Evolutionary conservation across 2,888 invertebrate species (phyloP).

Genomic region (Zaprionus bogoriensis): DNA sequence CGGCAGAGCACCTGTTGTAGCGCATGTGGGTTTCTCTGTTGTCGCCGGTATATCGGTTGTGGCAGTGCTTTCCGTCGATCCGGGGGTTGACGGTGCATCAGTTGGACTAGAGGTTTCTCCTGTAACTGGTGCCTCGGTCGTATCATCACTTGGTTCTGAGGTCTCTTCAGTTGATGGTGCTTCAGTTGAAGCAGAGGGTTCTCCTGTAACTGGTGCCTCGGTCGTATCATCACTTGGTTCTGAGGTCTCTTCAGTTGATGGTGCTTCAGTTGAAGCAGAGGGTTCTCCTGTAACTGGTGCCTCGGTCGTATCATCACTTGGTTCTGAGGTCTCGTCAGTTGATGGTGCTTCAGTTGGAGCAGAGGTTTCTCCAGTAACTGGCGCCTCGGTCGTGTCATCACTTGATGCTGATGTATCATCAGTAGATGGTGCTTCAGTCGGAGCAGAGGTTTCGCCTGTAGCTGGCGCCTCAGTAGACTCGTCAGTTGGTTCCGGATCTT

Average conservation of each 20-base stretch:
- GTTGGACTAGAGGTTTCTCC: neutral
- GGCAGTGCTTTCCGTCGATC: neutral
- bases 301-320: too few relatives aligned
- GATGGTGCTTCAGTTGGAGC: neutral
- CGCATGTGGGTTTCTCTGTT: constrained; percentile 35
- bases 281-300: neutral
- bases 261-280: neutral
- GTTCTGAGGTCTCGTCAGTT: neutral
- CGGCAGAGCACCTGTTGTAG: constrained; percentile 61
- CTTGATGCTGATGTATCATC: neutral
- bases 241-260: neutral
- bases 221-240: too few relatives aligned
- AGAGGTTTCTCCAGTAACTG: neutral
- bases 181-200: neutral
- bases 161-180: neutral
- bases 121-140: neutral
- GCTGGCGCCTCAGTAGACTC: neutral
- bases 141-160: neutral
- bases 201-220: neutral
- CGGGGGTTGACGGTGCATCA: neutral
- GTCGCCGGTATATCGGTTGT: constrained; percentile 1
- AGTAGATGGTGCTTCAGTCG: neutral
- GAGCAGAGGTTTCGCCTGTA: neutral
- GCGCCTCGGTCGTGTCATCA: neutral
- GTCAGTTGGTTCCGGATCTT: neutral